Base-by-base conservation (phyloP, 2,888 invertebrate species). In the Linhomoeus sp. region DNA sequence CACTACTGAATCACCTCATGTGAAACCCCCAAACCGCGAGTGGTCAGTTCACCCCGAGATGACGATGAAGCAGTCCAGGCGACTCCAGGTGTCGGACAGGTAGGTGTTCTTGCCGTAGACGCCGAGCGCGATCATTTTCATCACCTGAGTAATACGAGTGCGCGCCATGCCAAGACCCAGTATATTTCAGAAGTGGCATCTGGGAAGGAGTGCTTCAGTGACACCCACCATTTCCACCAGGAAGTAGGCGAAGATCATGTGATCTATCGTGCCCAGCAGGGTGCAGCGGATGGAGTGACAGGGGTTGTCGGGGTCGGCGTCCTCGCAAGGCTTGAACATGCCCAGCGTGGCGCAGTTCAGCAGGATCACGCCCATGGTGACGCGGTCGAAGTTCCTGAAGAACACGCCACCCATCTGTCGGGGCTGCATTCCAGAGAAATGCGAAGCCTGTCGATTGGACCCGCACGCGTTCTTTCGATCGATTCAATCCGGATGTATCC, bases 101-200 rank as follows among this genome's bases (percentile, higher is more conserved):
- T 97, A 97, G 14, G 90, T 81, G 64, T 80, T 81, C 20, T 69
- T 68, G 23, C 88, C 88, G 60, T 81, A 81, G 52, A 92, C 79
- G 23, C 90, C 90, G 87, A 97, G 90, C 37, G 94, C 97, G 46
- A 87, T 78, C 80, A 94, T 85, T 75, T 97, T 97, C 67, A 97
- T 83, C 55, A 81, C 44, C 62, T 62, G 45, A 48, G 55, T 53
- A 35, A 19, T n/a, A n/a, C n/a, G n/a, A n/a, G n/a, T n/a, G n/a
- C n/a, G n/a, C n/a, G n/a, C n/a, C n/a, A n/a, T n/a, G n/a, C n/a
- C n/a, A n/a, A n/a, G n/a, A n/a, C n/a, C n/a, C n/a, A n/a, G n/a
- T n/a, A n/a, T n/a, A n/a, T n/a, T n/a, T n/a, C n/a, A n/a, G n/a
- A n/a, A n/a, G n/a, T n/a, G n/a, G n/a, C n/a, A n/a, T n/a, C n/a